Conservation (phyloP, 1,140 invertebrate species). For the Drosophila micromelanica region DNA sequence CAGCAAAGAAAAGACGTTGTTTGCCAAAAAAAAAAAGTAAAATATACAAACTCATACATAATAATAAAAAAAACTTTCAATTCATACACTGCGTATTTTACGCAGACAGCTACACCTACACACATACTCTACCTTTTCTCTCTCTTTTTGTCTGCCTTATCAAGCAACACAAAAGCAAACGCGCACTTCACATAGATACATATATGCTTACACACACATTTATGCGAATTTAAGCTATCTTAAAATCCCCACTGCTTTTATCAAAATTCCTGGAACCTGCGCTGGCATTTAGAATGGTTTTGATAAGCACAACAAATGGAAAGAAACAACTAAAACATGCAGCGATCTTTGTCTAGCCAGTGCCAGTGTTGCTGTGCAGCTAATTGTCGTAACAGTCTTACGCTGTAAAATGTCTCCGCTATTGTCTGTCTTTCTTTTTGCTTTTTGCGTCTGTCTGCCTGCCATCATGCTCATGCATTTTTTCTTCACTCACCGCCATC, state of each 20-base stretch:
- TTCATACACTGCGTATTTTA: slow-evolving; percentile 47
- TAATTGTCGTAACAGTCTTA: slow-evolving; percentile 12
- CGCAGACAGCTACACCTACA: slow-evolving; percentile 34
- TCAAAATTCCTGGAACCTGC: slow-evolving; percentile 69
- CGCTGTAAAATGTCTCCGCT: slow-evolving; percentile 13
- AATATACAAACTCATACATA: slow-evolving; percentile 41
- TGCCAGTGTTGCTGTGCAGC: slow-evolving; percentile 37
- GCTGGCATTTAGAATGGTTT: slow-evolving; percentile 42
- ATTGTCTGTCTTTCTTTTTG: slow-evolving; percentile 40
- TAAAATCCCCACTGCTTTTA: slow-evolving; percentile 49
- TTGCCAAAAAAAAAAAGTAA: slow-evolving; percentile 58
- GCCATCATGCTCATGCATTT: slow-evolving; percentile 23
- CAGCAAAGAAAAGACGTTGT: slow-evolving; percentile 60
- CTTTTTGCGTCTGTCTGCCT: slow-evolving; percentile 43
- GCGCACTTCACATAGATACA: slow-evolving; percentile 11
- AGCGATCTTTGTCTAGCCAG: slow-evolving; percentile 22
- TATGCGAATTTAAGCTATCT: slow-evolving; percentile 15
- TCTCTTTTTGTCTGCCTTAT: slow-evolving; percentile 54
- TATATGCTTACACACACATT: neutral
- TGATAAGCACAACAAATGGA: slow-evolving; percentile 53
- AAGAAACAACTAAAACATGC: slow-evolving; percentile 2
- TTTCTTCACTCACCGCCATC: slow-evolving; percentile 57
- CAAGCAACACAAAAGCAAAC: slow-evolving; percentile 32
- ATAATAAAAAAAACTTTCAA: slow-evolving; percentile 57
- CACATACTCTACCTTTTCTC: slow-evolving; percentile 13